Conservation (phyloP, 2,888 invertebrate species). For the Eumacrocentrus americanus region DNA sequence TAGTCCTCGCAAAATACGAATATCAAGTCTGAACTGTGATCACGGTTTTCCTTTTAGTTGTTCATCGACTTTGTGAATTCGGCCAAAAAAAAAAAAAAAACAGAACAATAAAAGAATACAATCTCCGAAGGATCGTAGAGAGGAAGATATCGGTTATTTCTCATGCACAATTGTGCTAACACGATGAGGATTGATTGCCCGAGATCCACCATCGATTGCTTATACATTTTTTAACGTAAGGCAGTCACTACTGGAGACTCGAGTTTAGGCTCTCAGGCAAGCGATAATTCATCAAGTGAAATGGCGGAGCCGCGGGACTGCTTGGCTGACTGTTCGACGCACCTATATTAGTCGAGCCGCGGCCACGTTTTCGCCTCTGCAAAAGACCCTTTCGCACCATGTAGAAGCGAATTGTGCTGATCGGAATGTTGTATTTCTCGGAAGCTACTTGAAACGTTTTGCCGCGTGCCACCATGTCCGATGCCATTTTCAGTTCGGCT, state of each 20-base stretch:
- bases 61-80: no score
- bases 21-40: no score
- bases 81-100: conserved; percentile 1
- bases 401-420: conserved; percentile 85
- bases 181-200: neutral
- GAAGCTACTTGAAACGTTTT: conserved; percentile 88
- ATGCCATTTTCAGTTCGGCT: conserved; percentile 78
- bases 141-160: neutral
- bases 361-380: conserved; percentile 78
- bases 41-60: no score
- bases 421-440: conserved; percentile 86
- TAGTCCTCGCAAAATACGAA: no score
- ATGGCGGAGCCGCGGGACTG: conserved; percentile 75
- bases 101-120: neutral
- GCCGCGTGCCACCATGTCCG: conserved; percentile 84
- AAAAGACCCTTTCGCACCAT: conserved; percentile 87
- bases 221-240: conserved; percentile 31
- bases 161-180: neutral
- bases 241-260: conserved; percentile 58
- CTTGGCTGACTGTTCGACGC: conserved; percentile 61
- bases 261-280: conserved; percentile 67
- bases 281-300: conserved; percentile 79
- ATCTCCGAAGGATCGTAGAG: conserved; percentile 2
- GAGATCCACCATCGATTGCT: conserved; percentile 14
- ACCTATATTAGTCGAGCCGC: conserved; percentile 66